Conservation (phyloP, 1,140 invertebrate genomes). For the Lucilia cuprina region DNA sequence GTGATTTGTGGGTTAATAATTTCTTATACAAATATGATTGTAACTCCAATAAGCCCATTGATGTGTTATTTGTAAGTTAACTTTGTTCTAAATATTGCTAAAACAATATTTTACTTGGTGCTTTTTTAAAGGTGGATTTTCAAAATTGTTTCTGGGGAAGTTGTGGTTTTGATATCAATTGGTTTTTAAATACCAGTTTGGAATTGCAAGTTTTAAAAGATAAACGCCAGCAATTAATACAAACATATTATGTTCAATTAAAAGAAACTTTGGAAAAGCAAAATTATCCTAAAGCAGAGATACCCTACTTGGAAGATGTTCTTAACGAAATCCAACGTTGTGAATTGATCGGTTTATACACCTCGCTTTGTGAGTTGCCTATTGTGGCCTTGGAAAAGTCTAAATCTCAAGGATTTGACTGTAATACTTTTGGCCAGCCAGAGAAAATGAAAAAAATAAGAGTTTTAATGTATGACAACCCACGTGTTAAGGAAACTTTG, state of each 20-base stretch:
- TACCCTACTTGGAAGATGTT: conserved; percentile 59
- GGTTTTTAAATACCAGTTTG: conserved; percentile 58
- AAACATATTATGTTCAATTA: conserved; percentile 53
- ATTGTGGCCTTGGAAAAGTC: conserved; percentile 44
- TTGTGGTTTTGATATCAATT: conserved; percentile 59
- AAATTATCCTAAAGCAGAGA: neutral
- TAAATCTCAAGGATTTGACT: conserved; percentile 40
- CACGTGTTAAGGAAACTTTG: conserved; percentile 44
- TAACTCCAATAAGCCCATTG: conserved; percentile 42
- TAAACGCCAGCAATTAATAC: conserved; percentile 55
- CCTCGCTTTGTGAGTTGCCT: conserved; percentile 49
- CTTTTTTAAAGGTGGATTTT: conserved; percentile 45
- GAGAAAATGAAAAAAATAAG: conserved; percentile 42
- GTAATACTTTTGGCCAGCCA: conserved; percentile 41
- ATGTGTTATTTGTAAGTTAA: conserved; percentile 51
- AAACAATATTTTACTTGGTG: neutral
- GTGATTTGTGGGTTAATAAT: conserved; percentile 74
- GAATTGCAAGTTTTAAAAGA: conserved; percentile 52
- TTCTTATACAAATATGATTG: conserved; percentile 70
- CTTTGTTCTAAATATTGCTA: conserved; percentile 39
- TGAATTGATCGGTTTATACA: conserved; percentile 50
- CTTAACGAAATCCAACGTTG: conserved; percentile 49
- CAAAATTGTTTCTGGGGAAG: conserved; percentile 55
- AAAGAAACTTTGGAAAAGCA: conserved; percentile 50
- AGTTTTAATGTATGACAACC: conserved; percentile 42